Evolutionary conservation across 2,113 vertebrate genomes (phyloP).

Genomic region (Coryphaenoides rupestris): DNA sequence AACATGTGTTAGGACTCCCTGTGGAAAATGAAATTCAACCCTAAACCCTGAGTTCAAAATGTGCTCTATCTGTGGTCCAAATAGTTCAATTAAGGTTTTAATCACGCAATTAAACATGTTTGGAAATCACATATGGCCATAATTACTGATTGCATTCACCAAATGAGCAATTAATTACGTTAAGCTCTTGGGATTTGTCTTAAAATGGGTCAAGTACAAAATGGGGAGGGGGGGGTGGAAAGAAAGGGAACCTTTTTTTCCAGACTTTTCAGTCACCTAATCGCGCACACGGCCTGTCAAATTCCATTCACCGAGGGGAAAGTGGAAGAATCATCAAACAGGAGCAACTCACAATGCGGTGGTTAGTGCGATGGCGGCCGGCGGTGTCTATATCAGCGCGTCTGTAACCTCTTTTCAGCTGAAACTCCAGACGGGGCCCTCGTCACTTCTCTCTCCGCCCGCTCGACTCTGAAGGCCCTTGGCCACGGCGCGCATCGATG

Average conservation of each 20-base stretch:
- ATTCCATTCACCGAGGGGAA: slow-evolving; percentile 17
- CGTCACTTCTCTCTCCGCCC: no score
- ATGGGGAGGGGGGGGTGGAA: slow-evolving; percentile 4
- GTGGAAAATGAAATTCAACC: slow-evolving; percentile 37
- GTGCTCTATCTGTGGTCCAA: slow-evolving; percentile 58
- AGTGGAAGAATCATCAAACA: neutral
- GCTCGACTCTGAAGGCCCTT: no score
- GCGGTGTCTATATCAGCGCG: no score
- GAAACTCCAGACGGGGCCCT: no score
- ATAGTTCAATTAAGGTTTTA: slow-evolving; percentile 73
- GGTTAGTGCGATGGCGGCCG: no score
- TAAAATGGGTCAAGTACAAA: slow-evolving; percentile 28
- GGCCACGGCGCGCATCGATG: no score
- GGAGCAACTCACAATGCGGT: neutral
- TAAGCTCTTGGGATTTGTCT: slow-evolving; percentile 54
- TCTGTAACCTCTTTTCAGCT: no score
- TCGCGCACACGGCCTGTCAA: slow-evolving; percentile 35
- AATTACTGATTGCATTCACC: slow-evolving; percentile 67
- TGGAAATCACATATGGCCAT: slow-evolving; percentile 69
- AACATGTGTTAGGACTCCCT: slow-evolving; percentile 44
- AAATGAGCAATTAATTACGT: slow-evolving; percentile 70
- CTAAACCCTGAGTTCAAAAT: slow-evolving; percentile 57
- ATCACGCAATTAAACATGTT: slow-evolving; percentile 73
- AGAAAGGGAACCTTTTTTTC: slow-evolving; percentile 20
- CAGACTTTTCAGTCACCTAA: slow-evolving; percentile 27